A percentile compares a stretch with the other conserved stretches of the same genome.
Conservation (phyloP, 2,113 vertebrate genomes). For the Dolichallabes microphthalmus region DNA sequence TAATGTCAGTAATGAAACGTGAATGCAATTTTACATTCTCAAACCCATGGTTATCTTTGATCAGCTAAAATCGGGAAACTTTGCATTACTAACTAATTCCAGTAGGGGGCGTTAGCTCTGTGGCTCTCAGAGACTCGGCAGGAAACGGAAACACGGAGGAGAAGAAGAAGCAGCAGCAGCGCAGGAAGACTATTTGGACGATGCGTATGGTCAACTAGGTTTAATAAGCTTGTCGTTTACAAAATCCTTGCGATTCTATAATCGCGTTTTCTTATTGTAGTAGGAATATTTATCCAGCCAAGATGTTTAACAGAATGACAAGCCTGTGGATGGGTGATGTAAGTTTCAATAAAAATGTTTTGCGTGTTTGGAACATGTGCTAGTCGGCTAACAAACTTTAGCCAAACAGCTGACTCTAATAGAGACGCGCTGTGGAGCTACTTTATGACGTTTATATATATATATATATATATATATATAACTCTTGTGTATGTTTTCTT, state of each 20-base stretch:
- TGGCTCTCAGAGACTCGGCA: not conserved
- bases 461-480: not conserved
- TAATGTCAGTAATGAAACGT: no score
- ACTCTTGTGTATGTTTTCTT: no score
- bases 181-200: not conserved
- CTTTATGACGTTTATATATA: not conserved
- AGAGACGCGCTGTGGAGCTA: not conserved
- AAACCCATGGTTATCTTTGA: no score
- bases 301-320: slow-evolving; percentile 78
- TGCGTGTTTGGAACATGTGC: not conserved
- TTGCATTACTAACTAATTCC: not conserved
- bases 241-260: no score
- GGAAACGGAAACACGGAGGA: not conserved
- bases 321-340: slow-evolving; percentile 81
- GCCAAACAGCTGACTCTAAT: not conserved
- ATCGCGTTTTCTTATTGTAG: not conserved
- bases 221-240: not conserved
- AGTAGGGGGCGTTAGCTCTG: not conserved
- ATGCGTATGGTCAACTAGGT: not conserved
- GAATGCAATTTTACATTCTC: no score
- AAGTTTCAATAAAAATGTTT: slow-evolving; percentile 37
- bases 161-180: not conserved
- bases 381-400: not conserved
- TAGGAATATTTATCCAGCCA: not conserved
- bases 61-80: no score